These are phyloP conservation scores for Drosophila neotestacea DNA, from an alignment of 2,888 invertebrate species.

Conservation along the genomic window DNA sequence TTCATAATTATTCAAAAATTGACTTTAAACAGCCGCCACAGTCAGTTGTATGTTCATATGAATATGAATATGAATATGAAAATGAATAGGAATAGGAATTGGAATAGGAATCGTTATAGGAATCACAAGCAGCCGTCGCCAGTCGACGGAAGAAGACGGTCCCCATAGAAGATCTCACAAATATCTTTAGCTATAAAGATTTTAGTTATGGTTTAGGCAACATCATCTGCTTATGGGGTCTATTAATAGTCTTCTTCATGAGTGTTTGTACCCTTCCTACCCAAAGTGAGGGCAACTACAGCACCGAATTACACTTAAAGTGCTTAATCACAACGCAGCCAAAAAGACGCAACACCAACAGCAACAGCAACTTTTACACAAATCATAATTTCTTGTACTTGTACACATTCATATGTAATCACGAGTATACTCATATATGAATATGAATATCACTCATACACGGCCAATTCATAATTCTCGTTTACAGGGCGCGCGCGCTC, in stretches of 20 bases:
- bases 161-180: slow-evolving; percentile 40
- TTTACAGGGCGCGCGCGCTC: slow-evolving; percentile 46
- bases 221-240: slow-evolving; percentile 50
- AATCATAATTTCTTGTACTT: slow-evolving; percentile 67
- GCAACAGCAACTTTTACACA: slow-evolving; percentile 66
- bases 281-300: slow-evolving; percentile 40
- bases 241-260: slow-evolving; percentile 69
- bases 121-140: slow-evolving; percentile 3
- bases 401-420: slow-evolving; percentile 13
- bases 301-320: slow-evolving; percentile 76
- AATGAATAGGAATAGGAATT: slow-evolving; percentile 14
- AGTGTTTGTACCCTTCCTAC: slow-evolving; percentile 4
- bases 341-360: slow-evolving; percentile 5
- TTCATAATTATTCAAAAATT: slow-evolving; percentile 81
- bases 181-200: slow-evolving; percentile 73
- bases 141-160: neutral
- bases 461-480: slow-evolving; percentile 42
- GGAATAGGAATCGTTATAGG: neutral
- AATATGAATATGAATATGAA: slow-evolving; percentile 3
- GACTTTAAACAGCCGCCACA: slow-evolving; percentile 70
- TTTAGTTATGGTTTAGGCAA: slow-evolving; percentile 81
- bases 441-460: slow-evolving; percentile 9
- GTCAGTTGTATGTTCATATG: slow-evolving; percentile 5
- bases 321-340: slow-evolving; percentile 72
- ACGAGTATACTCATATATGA: slow-evolving; percentile 9